Conservation (phyloP, 2,113 vertebrate genomes). For the Antidorcas marsupialis region DNA sequence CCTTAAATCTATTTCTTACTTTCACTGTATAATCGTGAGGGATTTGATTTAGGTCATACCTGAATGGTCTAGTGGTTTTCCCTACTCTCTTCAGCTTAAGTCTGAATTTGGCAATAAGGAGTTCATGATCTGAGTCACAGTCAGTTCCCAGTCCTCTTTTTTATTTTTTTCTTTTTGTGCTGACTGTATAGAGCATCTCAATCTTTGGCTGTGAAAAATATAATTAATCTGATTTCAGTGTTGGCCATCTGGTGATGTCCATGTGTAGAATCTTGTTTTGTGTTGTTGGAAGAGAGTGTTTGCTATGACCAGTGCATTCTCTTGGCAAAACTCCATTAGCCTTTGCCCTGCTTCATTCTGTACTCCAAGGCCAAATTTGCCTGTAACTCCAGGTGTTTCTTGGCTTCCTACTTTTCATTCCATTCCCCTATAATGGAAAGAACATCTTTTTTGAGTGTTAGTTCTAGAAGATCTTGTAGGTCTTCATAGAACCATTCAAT, state of each 20-base stretch:
- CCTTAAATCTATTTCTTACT: not conserved
- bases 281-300: not conserved
- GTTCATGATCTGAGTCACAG: not conserved
- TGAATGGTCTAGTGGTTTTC: not conserved
- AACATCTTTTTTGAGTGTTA: not conserved
- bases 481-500: not conserved
- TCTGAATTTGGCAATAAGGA: not conserved
- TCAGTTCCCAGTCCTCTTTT: not conserved
- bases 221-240: not conserved
- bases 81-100: not conserved
- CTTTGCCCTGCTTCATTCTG: not conserved
- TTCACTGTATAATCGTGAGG: fast-evolving
- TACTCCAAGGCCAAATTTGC: not conserved
- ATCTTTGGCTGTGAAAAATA: not conserved
- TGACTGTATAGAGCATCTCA: not conserved
- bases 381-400: not conserved
- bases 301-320: not conserved
- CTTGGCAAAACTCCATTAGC: not conserved
- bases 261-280: not conserved
- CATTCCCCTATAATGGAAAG: not conserved
- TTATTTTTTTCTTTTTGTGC: not conserved
- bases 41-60: not conserved
- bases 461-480: not conserved
- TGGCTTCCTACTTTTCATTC: not conserved
- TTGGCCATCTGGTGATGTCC: not conserved